Base-by-base conservation (phyloP, 2,888 invertebrate genomes). In the Caenorhabditis virilis region DNA sequence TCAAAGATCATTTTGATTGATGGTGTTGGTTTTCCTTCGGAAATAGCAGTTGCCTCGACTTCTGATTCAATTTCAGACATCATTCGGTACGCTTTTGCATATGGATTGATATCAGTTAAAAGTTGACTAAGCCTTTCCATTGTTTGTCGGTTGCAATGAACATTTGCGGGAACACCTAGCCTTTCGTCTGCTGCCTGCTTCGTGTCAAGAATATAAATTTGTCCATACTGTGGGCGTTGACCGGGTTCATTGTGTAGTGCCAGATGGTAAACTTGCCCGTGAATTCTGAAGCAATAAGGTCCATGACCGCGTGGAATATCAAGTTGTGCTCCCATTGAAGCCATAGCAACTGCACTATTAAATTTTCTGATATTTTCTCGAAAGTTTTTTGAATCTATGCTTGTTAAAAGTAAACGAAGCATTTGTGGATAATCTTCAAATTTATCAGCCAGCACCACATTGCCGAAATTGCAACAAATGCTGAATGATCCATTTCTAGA, bases 1-100 rank as follows among this genome's bases (percentile, higher is more conserved):
- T 57, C 35, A 38, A 68, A 68, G 9, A 39, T 26, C 50, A 72
- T 53, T 15, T 20, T 43, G 38, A 64, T 54, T 9, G n/a, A 5
- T 30, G n/a, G 3, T 16, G 16, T 27, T 4, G 41, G 16, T 7
- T 50, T 25, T 7, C 27, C 43, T 25, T 55, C 42, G 6, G 0
- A 4, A 2, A 15, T 26, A 2, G 65, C 65, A 4, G n/a, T 6
- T 16, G 33, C 15, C 16, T 50, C 27, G 36, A 62, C 70, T 27
- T 54, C 59, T 27, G 47, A 6, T 18, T 62, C 61, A 13, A 61
- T 43, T 39, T 69, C 62, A 1, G 30, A 22, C 64, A 72, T 71
- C 49, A 43, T 65, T 23, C 55, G 50, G 56, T 35, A 72, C 5
- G 56, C 20, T 15, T 51, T 13, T 13, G 46, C 59, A 39, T 50